Base-by-base conservation (phyloP, 2,113 vertebrate genomes). In the Hoplias malabaricus region DNA sequence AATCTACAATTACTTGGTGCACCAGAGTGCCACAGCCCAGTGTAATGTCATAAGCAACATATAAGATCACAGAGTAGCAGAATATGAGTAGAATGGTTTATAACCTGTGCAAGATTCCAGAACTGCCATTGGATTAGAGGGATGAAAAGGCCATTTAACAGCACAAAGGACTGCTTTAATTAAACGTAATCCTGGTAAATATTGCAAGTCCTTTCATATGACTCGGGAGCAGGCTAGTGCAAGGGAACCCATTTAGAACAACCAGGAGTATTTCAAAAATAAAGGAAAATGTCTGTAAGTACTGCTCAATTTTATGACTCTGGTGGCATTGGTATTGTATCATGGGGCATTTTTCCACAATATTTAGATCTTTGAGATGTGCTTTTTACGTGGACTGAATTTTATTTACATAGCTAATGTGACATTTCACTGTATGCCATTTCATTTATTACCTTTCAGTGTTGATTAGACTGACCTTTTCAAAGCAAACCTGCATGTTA, bases 161-260 rank as follows among this genome's bases (percentile, higher is more conserved):
- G 86, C 56, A 91, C 91, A 91, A 91, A 87, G 88, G 87, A 75
- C 82, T 85, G 80, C 87, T 91, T 88, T 90, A 86, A 88, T 69
- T 82, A 80, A 69, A 33, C 63, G 78, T 93, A 92, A 92, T 93
- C 92, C 91, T 81, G 82, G 80, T 74, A 83, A 89, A 90, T 90
- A 92, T 91, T 86, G 73, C 88, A 90, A 92, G 89, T 84, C 84
- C 87, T 92, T 92, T 93, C 92, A 92, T 92, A 92, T 93, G 91
- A 92, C 91, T 90, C 74, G 83, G 84, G 86, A 89, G 89, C 88
- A 85, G 80, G 81, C 84, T 78, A 69, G 74, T 67, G 73, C 84
- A 78, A 72, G 73, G 73, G 73, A 63, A 78, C 82, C 50, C 25
- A 29, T 82, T 67, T 68, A 78, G 42, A 82, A 82, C 75, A 84